Evolutionary conservation across 2,113 vertebrate genomes (phyloP).

Genomic region (Hiodon tergisus): DNA sequence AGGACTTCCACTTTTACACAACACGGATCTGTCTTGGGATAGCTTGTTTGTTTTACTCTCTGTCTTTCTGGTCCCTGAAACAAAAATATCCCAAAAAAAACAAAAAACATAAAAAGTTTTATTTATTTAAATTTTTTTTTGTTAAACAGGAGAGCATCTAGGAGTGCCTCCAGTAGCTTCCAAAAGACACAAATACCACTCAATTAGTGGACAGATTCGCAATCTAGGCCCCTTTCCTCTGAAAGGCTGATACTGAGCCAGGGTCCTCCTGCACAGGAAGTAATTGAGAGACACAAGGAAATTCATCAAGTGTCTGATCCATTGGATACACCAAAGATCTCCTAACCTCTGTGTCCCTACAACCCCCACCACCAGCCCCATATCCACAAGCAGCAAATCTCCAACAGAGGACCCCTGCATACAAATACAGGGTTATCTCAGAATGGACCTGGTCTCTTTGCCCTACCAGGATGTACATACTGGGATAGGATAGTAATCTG

Average conservation of each 20-base stretch:
- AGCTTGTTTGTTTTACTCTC: not conserved
- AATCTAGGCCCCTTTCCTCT: conserved; percentile 41
- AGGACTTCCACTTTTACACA: not conserved
- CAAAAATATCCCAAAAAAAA: not conserved
- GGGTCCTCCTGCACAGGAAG: conserved; percentile 46
- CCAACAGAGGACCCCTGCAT: not conserved
- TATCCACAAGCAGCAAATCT: no score
- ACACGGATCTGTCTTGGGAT: not conserved
- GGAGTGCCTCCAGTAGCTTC: conserved; percentile 28
- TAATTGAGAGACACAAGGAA: conserved; percentile 48
- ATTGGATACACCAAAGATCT: conserved; percentile 38
- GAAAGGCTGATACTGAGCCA: conserved; percentile 49
- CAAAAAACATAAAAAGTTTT: no score
- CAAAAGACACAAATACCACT: conserved; percentile 16
- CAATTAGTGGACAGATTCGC: conserved; percentile 36
- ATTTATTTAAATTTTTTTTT: not conserved
- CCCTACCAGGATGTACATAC: conserved; percentile 3
- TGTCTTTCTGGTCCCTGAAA: not conserved
- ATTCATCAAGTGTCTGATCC: conserved; percentile 53
- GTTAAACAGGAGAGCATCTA: not conserved
- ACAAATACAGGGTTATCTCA: not conserved
- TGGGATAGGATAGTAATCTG: not conserved
- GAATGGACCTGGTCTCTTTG: conserved; percentile 5
- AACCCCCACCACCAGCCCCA: conserved; percentile 1
- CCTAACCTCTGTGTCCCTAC: conserved; percentile 31